Base-by-base conservation (phyloP, 2,797 vertebrate genomes). In the Rhabdomys pumilio region DNA sequence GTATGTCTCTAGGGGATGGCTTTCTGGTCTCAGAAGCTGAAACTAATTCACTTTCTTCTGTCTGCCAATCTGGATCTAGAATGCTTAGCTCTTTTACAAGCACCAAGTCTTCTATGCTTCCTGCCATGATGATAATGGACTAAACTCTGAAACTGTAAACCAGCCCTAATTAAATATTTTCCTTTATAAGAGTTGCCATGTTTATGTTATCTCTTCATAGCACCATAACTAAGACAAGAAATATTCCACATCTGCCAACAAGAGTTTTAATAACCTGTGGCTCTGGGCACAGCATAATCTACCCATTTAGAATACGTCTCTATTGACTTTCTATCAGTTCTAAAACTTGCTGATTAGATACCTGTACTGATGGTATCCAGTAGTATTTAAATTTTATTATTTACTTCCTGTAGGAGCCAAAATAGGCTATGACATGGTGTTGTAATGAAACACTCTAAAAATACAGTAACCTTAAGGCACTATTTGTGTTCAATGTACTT, bases 311-410 rank as follows among this genome's bases (percentile, higher is more conserved):
- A 5, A 19, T 67, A 69, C 3, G 2, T 69, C 63, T 53, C 84
- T 69, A 86, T 38, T 89, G 19, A 59, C 67, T 80, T 73, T 84
- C 9, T 38, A 22, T 44, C 84, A 88, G 2, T n/a, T 83, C 61
- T 95, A 14, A 79, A 47, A 61, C 72, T 90, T 95, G 65, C 41
- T 86, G 34, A 82, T 53, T 82, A 87, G 41, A 77, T 69, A 77
- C 3, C 34, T 50, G 5, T 65, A 67, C 24, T 94, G 24, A 14
- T 72, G 2, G 14, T 87, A 24, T 29, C 14, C 80, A 44, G n/a
- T 83, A 63, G 73, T 61, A 61, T 83, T 87, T 6, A 86, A 57
- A 90, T 69, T 82, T 41, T 86, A 67, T 38, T 61, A 7, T 41
- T 73, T 79, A 75, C 6, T 11, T 92, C 44, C 12, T 82, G 2